Evolutionary conservation across 1,140 invertebrate genomes (phyloP).

Genomic region (Meloidogyne exigua): DNA sequence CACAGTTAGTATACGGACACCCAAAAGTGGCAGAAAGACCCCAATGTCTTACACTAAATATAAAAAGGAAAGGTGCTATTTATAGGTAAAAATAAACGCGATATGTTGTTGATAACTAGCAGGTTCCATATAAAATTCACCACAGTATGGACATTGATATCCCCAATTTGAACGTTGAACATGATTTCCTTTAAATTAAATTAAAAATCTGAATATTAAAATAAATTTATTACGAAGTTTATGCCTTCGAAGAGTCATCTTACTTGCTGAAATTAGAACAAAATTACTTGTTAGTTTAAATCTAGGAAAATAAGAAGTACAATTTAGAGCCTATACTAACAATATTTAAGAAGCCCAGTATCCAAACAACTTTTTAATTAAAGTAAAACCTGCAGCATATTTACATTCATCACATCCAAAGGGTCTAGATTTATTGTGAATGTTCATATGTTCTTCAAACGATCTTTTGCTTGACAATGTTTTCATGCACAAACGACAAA

Average conservation of each 20-base stretch:
- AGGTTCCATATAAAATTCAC: constrained; percentile 59
- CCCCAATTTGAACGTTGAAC: constrained; percentile 52
- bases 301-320: neutral
- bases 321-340: too few relatives aligned
- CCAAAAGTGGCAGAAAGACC: constrained; percentile 59
- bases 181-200: constrained; percentile 28
- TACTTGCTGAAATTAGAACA: constrained; percentile 54
- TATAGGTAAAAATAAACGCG: constrained; percentile 32
- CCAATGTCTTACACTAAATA: constrained; percentile 44
- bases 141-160: constrained; percentile 59
- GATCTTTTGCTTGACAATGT: constrained; percentile 60
- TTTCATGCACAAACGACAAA: constrained; percentile 46
- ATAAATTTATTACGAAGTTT: constrained; percentile 46
- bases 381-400: constrained; percentile 58
- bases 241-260: constrained; percentile 61
- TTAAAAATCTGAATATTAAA: neutral
- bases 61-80: constrained; percentile 12
- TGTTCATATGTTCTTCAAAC: constrained; percentile 58
- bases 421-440: constrained; percentile 44
- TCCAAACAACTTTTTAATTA: neutral
- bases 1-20: constrained; percentile 48
- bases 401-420: constrained; percentile 59
- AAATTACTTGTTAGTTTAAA: neutral
- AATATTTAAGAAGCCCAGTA: too few relatives aligned
- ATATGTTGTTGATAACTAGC: constrained; percentile 63